Evolutionary conservation across 2,888 invertebrate species (phyloP), one percentile per base, ranked within the genome.

Genomic region (Lepeophtheirus nordmannii): DNA sequence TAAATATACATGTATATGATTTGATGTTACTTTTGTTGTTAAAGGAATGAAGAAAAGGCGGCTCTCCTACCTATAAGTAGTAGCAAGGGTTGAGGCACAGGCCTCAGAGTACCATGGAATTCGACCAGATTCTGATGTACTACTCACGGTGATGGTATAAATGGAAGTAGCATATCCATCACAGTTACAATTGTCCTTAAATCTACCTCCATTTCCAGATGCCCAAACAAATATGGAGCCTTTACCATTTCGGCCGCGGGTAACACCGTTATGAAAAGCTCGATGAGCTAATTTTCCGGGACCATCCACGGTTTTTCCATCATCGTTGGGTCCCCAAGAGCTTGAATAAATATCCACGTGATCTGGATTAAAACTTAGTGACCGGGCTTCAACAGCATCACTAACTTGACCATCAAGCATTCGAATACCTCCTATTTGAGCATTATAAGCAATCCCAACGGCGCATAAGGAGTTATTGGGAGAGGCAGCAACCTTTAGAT

Each of bases 141-240:
- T 69, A 94, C 94, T 62, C 94, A 94, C 74, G 10, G 66, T 66
- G 71, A 98, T 80, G 20, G 97, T 98, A 86, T 94, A 96, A 73
- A 98, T 97, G 68, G 92, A 92, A 79, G 97, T 98, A 67, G 97
- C 97, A 78, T 98, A 98, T 37, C 97, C 97, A 76, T 98, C 98
- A 77, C 97, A 98, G 77, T 97, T 97, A 78, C 98, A 98, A 76
- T 93, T 94, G 76, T 94, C 94, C 72, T 88, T 85, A 73, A 94
- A 92, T 59, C 91, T 81, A 0, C 97, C 97, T 1, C 97, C 97
- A 76, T 98, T 98, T 46, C 97, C 97, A 0, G 93, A 94, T 0
- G 97, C 97, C 97, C 97, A 98, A 1, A 98, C 89, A 78, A 94
- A 98, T 72, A 98, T 97, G 23, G 94, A 96, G 12, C 96, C 96